These are phyloP conservation scores for Cheumatopsyche charites DNA, from an alignment of 1,140 invertebrate genomes.

Conservation along the genomic window DNA sequence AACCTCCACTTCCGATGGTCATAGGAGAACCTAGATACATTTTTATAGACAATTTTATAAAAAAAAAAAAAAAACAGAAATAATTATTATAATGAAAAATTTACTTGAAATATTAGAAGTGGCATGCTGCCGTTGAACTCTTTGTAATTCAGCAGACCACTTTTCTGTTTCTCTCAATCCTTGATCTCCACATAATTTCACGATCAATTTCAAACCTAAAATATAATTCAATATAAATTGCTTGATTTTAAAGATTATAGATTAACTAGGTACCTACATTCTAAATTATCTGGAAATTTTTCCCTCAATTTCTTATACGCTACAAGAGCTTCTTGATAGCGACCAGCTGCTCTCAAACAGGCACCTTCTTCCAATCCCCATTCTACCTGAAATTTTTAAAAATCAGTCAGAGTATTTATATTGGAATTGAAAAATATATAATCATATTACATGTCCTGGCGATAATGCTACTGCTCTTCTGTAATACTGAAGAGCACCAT, in stretches of 20 bases:
- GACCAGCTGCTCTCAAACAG: slow-evolving; percentile 57
- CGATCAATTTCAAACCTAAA: slow-evolving; percentile 58
- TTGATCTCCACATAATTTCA: slow-evolving; percentile 60
- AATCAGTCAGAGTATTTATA: background rate
- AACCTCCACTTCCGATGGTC: slow-evolving; percentile 42
- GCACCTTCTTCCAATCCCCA: slow-evolving; percentile 59
- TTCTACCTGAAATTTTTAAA: slow-evolving; percentile 51
- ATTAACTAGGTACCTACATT: slow-evolving; percentile 53
- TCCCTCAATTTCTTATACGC: slow-evolving; percentile 58
- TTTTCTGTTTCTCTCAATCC: slow-evolving; percentile 56
- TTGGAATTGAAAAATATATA: background rate
- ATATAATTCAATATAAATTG: background rate
- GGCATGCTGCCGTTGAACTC: slow-evolving; percentile 47
- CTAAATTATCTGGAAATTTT: slow-evolving; percentile 57
- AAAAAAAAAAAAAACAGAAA: too few species aligned
- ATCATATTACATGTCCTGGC: slow-evolving; percentile 53
- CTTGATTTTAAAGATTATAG: background rate
- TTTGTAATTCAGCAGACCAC: slow-evolving; percentile 57
- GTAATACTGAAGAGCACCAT: slow-evolving; percentile 55
- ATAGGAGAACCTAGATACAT: slow-evolving; percentile 40
- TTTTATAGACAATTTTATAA: background rate
- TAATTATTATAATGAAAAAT: too few species aligned
- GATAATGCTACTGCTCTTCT: slow-evolving; percentile 55
- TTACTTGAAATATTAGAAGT: slow-evolving; percentile 22
- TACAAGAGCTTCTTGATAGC: slow-evolving; percentile 57